These are phyloP conservation scores for Aphis craccivora DNA, from an alignment of 1,140 invertebrate genomes.

Conservation along the genomic window DNA sequence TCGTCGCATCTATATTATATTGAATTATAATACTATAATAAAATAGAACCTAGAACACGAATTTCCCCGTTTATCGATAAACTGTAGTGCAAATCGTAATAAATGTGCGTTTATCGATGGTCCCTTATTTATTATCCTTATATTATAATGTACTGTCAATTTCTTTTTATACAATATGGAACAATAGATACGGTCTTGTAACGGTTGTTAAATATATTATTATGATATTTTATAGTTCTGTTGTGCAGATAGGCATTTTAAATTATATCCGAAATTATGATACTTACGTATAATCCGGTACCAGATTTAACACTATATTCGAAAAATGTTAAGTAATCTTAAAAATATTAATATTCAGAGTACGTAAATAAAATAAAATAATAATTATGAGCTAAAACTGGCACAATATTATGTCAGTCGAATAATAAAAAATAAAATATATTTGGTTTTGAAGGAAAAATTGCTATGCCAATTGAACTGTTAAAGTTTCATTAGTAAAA, in stretches of 20 bases:
- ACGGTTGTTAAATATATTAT: neutral
- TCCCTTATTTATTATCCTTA: neutral
- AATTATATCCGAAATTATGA: neutral
- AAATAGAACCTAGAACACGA: conserved; percentile 23
- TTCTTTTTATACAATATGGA: neutral
- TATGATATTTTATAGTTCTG: neutral
- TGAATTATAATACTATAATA: neutral
- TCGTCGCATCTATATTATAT: neutral
- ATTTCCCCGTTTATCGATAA: neutral
- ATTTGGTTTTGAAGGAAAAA: neutral
- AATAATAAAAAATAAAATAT: neutral
- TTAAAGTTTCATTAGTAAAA: neutral
- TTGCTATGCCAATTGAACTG: neutral
- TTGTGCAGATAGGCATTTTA: neutral
- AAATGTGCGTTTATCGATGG: conserved; percentile 15
- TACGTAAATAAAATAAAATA: neutral
- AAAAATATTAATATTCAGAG: neutral
- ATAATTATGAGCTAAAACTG: neutral
- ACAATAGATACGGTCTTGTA: neutral
- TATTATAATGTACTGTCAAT: conserved; percentile 2
- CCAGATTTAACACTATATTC: neutral
- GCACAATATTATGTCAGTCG: neutral
- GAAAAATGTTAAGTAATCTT: neutral
- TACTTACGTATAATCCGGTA: neutral
- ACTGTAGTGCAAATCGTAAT: neutral